phyloP scores from a whole-genome alignment of 2,888 invertebrate genomes.

The Euplagia quadripunctaria region DNA sequence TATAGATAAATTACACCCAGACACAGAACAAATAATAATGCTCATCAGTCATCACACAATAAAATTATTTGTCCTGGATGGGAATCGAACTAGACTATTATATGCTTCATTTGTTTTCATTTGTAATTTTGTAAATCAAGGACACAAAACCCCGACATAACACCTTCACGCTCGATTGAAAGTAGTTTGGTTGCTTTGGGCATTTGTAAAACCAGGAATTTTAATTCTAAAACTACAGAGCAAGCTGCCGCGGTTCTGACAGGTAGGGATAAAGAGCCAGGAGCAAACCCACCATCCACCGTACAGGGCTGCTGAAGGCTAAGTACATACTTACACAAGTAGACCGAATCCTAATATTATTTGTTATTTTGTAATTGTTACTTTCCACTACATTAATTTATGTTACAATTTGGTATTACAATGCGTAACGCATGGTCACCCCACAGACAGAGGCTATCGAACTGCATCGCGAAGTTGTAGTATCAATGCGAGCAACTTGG shows the following conservation, averaged over 20 bases:
- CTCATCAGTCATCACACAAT: too few species aligned
- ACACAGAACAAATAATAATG: too few species aligned
- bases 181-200: neutral
- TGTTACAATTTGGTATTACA: neutral
- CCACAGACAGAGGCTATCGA: conserved; percentile 26
- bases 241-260: neutral
- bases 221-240: neutral
- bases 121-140: neutral
- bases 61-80: too few species aligned
- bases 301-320: neutral
- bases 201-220: neutral
- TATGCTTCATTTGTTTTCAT: neutral
- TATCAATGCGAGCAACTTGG: conserved; percentile 47
- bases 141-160: neutral
- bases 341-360: neutral
- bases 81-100: too few species aligned
- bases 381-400: too few species aligned
- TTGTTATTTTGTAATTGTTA: neutral
- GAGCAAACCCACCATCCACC: too few species aligned
- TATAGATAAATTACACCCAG: too few species aligned
- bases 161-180: neutral
- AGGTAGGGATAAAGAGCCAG: neutral
- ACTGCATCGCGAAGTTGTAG: conserved; percentile 42
- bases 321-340: neutral
- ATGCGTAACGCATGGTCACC: conserved; percentile 25